Evolutionary conservation across 53 echinoderm and acorn worm genomes (phyloP).

Genomic region (Pentamera pediparva): DNA sequence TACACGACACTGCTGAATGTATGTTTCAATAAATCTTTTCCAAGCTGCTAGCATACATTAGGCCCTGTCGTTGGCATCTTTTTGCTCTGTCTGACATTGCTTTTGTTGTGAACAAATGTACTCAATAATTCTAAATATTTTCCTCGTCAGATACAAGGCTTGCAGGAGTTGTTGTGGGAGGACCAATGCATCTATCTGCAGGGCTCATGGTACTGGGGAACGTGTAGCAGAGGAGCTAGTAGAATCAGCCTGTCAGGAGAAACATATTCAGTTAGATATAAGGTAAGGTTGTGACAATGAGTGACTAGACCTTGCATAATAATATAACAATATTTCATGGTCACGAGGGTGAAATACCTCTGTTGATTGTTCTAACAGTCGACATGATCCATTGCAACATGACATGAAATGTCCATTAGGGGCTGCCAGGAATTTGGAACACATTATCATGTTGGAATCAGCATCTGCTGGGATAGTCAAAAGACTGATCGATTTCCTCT

Average conservation of each 20-base stretch:
- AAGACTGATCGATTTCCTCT: too few species aligned
- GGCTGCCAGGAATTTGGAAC: too few species aligned
- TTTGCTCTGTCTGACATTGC: too few species aligned
- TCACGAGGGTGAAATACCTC: not conserved
- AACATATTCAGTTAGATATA: slow-evolving; percentile 69
- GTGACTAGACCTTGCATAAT: not conserved
- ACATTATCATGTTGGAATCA: too few species aligned
- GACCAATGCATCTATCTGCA: slow-evolving; percentile 65
- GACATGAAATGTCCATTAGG: too few species aligned
- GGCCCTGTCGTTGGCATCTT: too few species aligned
- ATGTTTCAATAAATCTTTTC: too few species aligned
- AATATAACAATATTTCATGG: not conserved
- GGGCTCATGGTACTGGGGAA: slow-evolving; percentile 87
- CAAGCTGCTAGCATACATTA: too few species aligned
- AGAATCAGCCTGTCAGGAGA: slow-evolving; percentile 71
- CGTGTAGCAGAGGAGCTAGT: slow-evolving; percentile 64
- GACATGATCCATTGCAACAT: too few species aligned
- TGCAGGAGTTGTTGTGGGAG: slow-evolving; percentile 79
- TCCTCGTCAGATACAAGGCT: slow-evolving; percentile 49
- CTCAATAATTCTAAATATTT: not conserved
- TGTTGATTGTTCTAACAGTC: not conserved
- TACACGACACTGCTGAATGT: too few species aligned
- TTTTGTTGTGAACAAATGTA: too few species aligned
- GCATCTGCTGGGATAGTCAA: too few species aligned
- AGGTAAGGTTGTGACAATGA: slow-evolving; percentile 44